These are phyloP conservation scores for Asobara japonica DNA, from an alignment of 1,140 invertebrate species.

Conservation along the genomic window DNA sequence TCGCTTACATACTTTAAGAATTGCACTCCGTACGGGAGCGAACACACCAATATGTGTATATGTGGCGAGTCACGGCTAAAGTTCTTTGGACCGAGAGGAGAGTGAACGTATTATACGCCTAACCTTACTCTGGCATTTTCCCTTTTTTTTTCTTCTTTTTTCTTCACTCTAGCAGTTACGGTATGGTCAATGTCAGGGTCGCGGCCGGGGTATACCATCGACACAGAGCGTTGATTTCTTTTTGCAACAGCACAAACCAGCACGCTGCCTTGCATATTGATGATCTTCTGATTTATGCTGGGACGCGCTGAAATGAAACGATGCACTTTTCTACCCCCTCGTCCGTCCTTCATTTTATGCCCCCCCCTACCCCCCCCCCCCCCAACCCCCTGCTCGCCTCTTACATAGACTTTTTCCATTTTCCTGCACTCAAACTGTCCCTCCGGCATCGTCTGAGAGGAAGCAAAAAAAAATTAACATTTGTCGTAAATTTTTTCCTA, in stretches of 20 bases:
- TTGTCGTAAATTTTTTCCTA: neutral
- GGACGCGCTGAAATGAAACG: slow-evolving; percentile 31
- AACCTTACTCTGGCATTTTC: neutral
- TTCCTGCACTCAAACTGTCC: no score
- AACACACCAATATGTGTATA: neutral
- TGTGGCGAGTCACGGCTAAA: neutral
- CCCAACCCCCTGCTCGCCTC: neutral
- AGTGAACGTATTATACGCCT: neutral
- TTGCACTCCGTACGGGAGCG: neutral
- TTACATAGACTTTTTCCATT: no score
- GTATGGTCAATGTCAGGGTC: slow-evolving; percentile 42
- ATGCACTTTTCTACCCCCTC: slow-evolving; percentile 20
- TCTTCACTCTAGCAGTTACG: slow-evolving; percentile 7
- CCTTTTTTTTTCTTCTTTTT: neutral
- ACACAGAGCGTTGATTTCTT: slow-evolving; percentile 39
- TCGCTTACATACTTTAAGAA: neutral
- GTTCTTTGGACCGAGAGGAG: neutral
- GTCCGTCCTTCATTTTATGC: slow-evolving; percentile 7
- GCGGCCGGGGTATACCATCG: slow-evolving; percentile 34
- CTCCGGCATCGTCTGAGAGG: no score
- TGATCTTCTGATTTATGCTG: slow-evolving; percentile 40
- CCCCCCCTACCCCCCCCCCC: neutral
- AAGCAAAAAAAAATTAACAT: no score
- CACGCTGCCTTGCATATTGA: slow-evolving; percentile 42
- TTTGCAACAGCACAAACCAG: slow-evolving; percentile 37